A percentile compares a stretch with the other conserved stretches of the same genome.
These are phyloP conservation scores for Dicrurus megarhynchus DNA, from an alignment of 2,113 vertebrate genomes.

Conservation along the genomic window DNA sequence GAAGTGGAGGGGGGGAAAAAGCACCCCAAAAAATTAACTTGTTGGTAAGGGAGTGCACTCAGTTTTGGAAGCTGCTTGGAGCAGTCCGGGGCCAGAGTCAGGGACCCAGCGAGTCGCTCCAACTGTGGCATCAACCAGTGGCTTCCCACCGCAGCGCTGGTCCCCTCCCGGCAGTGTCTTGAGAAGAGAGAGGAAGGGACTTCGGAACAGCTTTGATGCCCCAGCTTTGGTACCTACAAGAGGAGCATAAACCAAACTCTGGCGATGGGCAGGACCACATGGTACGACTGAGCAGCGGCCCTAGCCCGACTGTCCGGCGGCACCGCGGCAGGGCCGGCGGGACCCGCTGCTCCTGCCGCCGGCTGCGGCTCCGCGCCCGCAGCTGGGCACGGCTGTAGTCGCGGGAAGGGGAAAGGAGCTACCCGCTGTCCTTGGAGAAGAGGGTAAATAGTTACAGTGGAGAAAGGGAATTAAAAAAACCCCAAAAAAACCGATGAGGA, in stretches of 20 bases:
- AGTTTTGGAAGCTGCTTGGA: neutral
- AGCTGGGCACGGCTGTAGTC: neutral
- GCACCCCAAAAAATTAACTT: neutral
- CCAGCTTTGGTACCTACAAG: neutral
- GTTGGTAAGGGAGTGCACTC: neutral
- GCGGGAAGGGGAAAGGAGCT: neutral
- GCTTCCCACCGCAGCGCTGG: neutral
- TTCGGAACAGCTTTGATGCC: neutral
- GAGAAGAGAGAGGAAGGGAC: neutral
- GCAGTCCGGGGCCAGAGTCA: neutral
- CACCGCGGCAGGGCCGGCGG: neutral
- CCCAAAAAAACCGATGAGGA: neutral
- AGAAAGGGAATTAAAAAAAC: neutral
- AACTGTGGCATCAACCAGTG: fast-evolving
- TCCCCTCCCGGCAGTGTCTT: fast-evolving
- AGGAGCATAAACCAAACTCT: neutral
- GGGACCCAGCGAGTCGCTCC: neutral
- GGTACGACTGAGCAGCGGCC: neutral
- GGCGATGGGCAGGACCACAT: neutral
- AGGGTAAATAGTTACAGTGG: neutral
- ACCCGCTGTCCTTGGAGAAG: neutral
- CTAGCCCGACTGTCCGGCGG: neutral
- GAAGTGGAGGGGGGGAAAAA: neutral
- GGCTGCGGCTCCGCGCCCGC: neutral
- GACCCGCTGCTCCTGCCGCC: neutral